phyloP scores from a whole-genome alignment of 2,797 vertebrate genomes.

The Aldrovandia affinis region DNA sequence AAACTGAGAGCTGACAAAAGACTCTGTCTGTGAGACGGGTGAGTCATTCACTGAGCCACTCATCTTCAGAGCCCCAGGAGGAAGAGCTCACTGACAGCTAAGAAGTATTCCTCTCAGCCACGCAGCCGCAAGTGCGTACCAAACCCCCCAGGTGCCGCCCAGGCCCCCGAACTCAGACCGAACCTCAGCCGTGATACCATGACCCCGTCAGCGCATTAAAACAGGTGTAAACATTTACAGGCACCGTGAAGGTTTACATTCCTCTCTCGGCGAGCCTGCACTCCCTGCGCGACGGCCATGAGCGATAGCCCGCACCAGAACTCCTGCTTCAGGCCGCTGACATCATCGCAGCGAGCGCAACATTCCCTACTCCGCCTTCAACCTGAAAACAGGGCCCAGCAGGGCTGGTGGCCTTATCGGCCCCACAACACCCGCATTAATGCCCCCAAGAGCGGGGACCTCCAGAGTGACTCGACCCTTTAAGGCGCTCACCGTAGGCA shows the following conservation, averaged over 20 bases:
- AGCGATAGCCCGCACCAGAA: background rate
- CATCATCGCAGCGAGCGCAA: background rate
- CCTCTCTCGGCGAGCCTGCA: background rate
- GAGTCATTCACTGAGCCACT: background rate
- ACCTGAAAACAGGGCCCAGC: too few species aligned
- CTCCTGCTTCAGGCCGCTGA: background rate
- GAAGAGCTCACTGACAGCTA: background rate
- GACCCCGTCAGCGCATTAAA: background rate
- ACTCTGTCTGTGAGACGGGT: background rate
- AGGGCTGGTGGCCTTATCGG: background rate
- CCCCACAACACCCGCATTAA: background rate
- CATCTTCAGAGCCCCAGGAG: background rate
- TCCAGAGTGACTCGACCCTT: background rate
- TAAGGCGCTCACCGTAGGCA: background rate
- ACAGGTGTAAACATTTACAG: slow-evolving; percentile 33
- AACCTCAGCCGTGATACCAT: background rate
- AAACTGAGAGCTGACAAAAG: background rate
- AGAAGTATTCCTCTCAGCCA: background rate
- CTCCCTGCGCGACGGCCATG: background rate
- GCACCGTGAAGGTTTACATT: slow-evolving; percentile 29
- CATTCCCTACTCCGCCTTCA: background rate
- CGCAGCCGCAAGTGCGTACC: background rate
- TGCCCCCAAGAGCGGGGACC: background rate
- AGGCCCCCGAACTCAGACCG: background rate
- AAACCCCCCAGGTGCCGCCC: background rate